A percentile compares a stretch with the other conserved stretches of the same genome.
Conservation (phyloP, 2,113 vertebrate species). For the Siniperca chuatsi region DNA sequence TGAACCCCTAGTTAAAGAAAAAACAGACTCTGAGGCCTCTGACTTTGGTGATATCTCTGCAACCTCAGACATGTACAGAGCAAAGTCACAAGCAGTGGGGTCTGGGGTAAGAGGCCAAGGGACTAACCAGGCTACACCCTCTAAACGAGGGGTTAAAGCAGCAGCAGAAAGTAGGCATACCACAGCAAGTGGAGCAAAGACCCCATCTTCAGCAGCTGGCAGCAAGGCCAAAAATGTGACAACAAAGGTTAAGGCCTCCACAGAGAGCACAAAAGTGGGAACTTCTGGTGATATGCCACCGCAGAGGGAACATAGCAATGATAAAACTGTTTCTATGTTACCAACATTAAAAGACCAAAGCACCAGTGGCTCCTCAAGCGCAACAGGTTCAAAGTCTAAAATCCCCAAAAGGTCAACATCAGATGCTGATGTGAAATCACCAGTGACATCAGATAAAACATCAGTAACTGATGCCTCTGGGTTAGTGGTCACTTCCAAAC, state of each 20-base stretch:
- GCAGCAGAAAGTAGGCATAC: constrained; percentile 44
- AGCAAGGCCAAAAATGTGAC: constrained; percentile 64
- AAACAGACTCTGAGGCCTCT: constrained; percentile 32
- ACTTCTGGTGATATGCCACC: constrained; percentile 22
- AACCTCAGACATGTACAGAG: constrained; percentile 69
- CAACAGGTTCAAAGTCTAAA: constrained; percentile 71
- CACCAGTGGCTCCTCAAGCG: constrained; percentile 6
- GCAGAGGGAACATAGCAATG: constrained; percentile 53
- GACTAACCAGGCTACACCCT: not conserved
- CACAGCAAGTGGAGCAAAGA: constrained; percentile 51
- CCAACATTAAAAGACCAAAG: constrained; percentile 71
- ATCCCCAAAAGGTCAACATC: constrained; percentile 77
- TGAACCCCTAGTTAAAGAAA: constrained; percentile 47
- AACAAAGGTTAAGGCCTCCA: constrained; percentile 62
- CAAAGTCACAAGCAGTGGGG: constrained; percentile 32
- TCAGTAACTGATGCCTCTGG: constrained; percentile 10
- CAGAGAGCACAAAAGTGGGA: constrained; percentile 59
- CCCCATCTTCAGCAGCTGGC: constrained; percentile 53
- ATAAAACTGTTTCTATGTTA: constrained; percentile 52
- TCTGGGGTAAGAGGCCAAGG: constrained; percentile 43
- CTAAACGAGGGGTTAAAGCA: constrained; percentile 58
- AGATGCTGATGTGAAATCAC: constrained; percentile 71
- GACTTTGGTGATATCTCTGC: constrained; percentile 45
- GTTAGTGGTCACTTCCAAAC: constrained; percentile 39
- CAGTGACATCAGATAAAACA: constrained; percentile 61